Evolutionary conservation across 92 coral and sea anemone species (phyloP).

Genomic region (Parazoanthus atlanticus): DNA sequence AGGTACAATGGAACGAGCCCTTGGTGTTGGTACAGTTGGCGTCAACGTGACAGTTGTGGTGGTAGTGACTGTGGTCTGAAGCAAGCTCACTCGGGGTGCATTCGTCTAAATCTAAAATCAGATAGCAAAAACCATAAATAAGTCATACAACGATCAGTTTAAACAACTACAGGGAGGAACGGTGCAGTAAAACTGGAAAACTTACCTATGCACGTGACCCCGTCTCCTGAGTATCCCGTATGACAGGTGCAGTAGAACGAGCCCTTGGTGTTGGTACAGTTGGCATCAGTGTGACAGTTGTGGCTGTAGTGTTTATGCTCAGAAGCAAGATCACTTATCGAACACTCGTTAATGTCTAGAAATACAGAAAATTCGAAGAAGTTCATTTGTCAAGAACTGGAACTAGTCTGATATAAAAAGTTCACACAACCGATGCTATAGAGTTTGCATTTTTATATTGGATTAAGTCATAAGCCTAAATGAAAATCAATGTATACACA

Average conservation of each 20-base stretch:
- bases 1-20: slow-evolving; percentile 86
- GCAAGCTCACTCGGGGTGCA: slow-evolving; percentile 29
- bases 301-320: slow-evolving; percentile 57
- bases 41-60: slow-evolving; percentile 80
- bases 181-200: background rate
- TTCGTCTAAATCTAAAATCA: slow-evolving; percentile 15
- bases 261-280: slow-evolving; percentile 92
- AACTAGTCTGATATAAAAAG: too few relatives aligned
- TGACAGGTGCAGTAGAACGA: slow-evolving; percentile 84
- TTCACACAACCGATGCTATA: too few relatives aligned
- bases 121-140: background rate
- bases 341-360: slow-evolving; percentile 39
- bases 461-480: too few relatives aligned
- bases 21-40: slow-evolving; percentile 91
- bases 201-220: slow-evolving; percentile 76
- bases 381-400: background rate
- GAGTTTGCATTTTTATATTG: too few relatives aligned
- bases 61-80: slow-evolving; percentile 11
- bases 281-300: slow-evolving; percentile 79
- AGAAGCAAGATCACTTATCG: slow-evolving; percentile 23
- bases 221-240: slow-evolving; percentile 82
- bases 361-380: background rate
- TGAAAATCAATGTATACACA: background rate
- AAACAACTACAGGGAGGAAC: background rate
- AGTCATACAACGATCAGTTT: background rate